Evolutionary conservation across 2,888 invertebrate species (phyloP).

Genomic region (Mechanitis messenoides): DNA sequence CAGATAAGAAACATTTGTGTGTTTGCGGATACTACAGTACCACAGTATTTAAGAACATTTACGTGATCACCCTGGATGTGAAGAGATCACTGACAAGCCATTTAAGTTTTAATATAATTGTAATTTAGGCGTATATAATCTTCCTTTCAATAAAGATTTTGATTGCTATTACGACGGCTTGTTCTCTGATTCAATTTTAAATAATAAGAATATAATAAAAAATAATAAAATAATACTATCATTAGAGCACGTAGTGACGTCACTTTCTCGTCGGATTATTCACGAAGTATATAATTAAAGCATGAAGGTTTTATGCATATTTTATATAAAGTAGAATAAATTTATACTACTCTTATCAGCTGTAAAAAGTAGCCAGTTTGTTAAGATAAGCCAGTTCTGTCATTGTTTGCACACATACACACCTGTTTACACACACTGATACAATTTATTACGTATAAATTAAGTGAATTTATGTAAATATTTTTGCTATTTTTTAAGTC

Average conservation of each 20-base stretch:
- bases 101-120: no score
- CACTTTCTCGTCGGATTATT: constrained; percentile 9
- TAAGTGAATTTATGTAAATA: background rate
- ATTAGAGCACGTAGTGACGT: background rate
- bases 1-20: no score
- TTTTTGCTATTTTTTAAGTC: no score
- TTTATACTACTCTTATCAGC: constrained; percentile 35
- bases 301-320: constrained; percentile 26
- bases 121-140: no score
- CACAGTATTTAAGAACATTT: no score
- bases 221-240: background rate
- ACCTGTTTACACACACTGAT: background rate
- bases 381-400: constrained; percentile 33
- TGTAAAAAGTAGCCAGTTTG: constrained; percentile 36
- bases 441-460: background rate
- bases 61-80: no score
- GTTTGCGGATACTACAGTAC: no score
- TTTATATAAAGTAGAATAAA: constrained; percentile 26
- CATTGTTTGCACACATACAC: constrained; percentile 27
- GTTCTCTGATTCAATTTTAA: no score
- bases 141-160: no score
- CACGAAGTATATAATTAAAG: constrained; percentile 16
- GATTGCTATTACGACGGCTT: no score
- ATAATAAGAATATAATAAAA: no score
- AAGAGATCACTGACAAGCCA: no score